Conservation (phyloP, 1,140 invertebrate genomes). For the Drosophila takahashii region DNA sequence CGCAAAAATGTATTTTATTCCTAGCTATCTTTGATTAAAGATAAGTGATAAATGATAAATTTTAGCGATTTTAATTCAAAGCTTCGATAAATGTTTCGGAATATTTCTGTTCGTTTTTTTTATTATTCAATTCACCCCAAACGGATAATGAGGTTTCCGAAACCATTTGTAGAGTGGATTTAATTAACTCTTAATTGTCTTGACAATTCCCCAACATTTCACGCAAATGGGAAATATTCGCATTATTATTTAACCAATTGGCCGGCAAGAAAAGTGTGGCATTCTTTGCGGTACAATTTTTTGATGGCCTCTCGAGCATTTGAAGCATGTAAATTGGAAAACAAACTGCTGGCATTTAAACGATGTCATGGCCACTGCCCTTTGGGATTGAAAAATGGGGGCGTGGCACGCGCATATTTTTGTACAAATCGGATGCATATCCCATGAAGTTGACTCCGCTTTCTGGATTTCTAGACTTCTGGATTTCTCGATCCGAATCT, state of each 20-base stretch:
- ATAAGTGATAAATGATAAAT: too few species aligned
- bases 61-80: too few species aligned
- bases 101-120: too few species aligned
- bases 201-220: neutral
- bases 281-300: neutral
- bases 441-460: slow-evolving; percentile 49
- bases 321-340: slow-evolving; percentile 8
- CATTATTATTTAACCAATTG: neutral
- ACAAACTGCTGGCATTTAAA: slow-evolving; percentile 7
- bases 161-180: neutral
- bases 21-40: too few species aligned
- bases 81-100: too few species aligned
- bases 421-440: slow-evolving; percentile 69
- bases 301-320: slow-evolving; percentile 1
- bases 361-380: slow-evolving; percentile 4
- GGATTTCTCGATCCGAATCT: neutral
- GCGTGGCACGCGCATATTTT: too few species aligned
- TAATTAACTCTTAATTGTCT: slow-evolving; percentile 1
- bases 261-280: neutral
- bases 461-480: slow-evolving; percentile 1
- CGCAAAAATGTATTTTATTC: too few species aligned
- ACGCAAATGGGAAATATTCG: neutral
- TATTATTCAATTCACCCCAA: too few species aligned
- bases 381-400: neutral
- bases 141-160: neutral